phyloP scores from a whole-genome alignment of 2,113 vertebrate genomes.

The Anguilla japonica region DNA sequence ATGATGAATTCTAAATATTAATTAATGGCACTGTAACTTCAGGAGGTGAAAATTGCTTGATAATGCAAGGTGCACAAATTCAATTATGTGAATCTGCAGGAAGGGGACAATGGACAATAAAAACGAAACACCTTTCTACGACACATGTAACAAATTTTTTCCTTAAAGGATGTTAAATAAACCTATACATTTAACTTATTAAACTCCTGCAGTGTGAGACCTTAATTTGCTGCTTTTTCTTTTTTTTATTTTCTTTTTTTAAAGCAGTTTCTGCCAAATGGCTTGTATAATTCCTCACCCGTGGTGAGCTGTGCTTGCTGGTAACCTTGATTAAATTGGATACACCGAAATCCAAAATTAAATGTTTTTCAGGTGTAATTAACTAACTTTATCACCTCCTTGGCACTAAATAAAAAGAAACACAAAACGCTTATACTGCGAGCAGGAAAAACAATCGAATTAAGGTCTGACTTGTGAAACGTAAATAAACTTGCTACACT shows the following conservation, averaged over 20 bases:
- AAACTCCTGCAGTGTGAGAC: too few species aligned
- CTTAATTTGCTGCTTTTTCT: too few species aligned
- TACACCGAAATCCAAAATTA: background rate
- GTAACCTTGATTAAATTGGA: constrained; percentile 7
- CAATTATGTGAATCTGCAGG: too few species aligned
- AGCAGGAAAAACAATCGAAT: background rate
- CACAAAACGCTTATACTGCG: background rate
- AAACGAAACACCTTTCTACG: background rate
- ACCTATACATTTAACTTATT: background rate
- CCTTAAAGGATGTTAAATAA: background rate
- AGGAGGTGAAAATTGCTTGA: too few species aligned
- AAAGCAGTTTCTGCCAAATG: background rate
- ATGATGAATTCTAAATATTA: too few species aligned
- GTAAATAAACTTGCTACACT: background rate
- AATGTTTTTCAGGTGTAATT: background rate
- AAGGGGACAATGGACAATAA: background rate
- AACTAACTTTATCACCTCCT: constrained; percentile 9
- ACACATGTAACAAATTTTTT: background rate
- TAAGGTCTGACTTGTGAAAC: background rate
- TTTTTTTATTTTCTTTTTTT: background rate
- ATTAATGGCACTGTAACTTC: too few species aligned
- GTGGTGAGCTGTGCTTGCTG: background rate
- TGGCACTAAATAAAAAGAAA: background rate
- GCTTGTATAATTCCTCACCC: background rate
- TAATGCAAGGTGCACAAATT: too few species aligned